These are phyloP conservation scores for Axis porcinus DNA, from an alignment of 2,113 vertebrate genomes.

Conservation along the genomic window DNA sequence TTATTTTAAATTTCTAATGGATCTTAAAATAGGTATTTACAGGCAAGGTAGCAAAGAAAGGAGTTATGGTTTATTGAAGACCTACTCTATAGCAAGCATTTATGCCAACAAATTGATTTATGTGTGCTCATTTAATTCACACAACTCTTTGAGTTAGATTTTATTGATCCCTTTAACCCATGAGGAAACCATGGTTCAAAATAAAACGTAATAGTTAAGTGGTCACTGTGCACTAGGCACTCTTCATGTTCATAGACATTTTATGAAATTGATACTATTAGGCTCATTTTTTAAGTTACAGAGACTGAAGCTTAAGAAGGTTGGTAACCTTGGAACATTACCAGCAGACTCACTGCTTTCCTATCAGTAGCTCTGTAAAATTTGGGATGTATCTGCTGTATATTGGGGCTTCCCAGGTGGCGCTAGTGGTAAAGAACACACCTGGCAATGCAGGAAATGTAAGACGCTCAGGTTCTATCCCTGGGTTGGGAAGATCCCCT, in stretches of 20 bases:
- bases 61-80: not conserved
- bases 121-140: not conserved
- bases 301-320: not conserved
- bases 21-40: constrained; percentile 23
- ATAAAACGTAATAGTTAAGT: not conserved
- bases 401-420: not conserved
- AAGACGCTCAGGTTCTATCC: not conserved
- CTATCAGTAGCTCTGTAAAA: not conserved
- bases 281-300: not conserved
- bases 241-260: not conserved
- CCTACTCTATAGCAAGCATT: not conserved
- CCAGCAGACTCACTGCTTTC: not conserved
- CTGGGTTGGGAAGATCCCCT: not conserved
- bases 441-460: not conserved
- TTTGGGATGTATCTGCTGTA: not conserved
- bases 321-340: not conserved
- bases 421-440: not conserved
- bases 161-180: not conserved
- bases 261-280: not conserved
- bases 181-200: not conserved
- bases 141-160: not conserved
- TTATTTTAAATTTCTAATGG: not conserved
- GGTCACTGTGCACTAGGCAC: not conserved
- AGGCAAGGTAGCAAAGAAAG: not conserved
- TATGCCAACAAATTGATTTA: not conserved